phyloP scores from a whole-genome alignment of 2,888 invertebrate species.

The Mylabris sibirica region DNA sequence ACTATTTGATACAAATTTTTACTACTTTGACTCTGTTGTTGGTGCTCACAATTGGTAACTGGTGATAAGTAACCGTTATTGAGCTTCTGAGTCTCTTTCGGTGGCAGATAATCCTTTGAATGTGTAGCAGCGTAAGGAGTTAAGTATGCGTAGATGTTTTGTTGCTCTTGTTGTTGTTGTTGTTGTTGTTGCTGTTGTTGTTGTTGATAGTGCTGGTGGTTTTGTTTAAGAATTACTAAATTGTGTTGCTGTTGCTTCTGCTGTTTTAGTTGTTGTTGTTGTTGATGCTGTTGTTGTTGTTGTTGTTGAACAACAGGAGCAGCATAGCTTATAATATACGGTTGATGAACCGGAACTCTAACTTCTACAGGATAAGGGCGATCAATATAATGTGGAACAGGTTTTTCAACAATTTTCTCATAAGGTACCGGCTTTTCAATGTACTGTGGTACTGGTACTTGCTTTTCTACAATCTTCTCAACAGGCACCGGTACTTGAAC shows the following conservation, averaged over 20 bases:
- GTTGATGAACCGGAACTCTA: conserved; percentile 40
- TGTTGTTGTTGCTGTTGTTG: conserved; percentile 33
- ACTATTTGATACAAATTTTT: conserved; percentile 37
- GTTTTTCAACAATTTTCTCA: conserved; percentile 55
- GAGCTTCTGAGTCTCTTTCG: background rate
- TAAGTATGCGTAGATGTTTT: conserved; percentile 19
- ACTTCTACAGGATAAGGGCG: conserved; percentile 43
- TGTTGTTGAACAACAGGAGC: conserved; percentile 1
- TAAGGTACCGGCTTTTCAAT: conserved; percentile 64
- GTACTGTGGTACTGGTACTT: conserved; percentile 65
- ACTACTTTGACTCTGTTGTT: conserved; percentile 24
- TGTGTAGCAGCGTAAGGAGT: conserved; percentile 7
- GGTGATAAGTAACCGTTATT: conserved; percentile 40
- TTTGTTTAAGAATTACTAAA: background rate
- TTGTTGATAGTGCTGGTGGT: conserved; percentile 27
- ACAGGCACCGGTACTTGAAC: conserved; percentile 64
- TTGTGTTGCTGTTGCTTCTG: conserved; percentile 1
- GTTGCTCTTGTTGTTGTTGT: conserved; percentile 31
- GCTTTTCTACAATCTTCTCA: conserved; percentile 68
- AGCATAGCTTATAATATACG: conserved; percentile 22
- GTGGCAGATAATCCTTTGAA: conserved; percentile 16
- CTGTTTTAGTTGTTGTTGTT: conserved; percentile 16
- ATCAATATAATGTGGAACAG: conserved; percentile 46
- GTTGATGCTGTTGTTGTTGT: conserved; percentile 14
- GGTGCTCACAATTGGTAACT: conserved; percentile 25